Evolutionary conservation across 2,113 vertebrate species (phyloP), one percentile per base, ranked within the genome.

Genomic region (Bucco capensis): DNA sequence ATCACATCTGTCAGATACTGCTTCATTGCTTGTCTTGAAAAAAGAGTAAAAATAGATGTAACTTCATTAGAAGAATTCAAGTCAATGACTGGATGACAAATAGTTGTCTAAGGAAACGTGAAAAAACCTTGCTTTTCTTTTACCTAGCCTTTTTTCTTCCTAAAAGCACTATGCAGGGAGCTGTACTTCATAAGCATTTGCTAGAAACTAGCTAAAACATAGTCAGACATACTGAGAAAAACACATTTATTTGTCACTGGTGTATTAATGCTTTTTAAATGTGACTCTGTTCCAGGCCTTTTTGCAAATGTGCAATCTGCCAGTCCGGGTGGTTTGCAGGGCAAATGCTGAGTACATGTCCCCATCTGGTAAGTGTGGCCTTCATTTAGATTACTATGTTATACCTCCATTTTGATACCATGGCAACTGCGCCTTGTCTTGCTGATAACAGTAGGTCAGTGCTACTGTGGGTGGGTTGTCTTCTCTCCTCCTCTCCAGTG

Each of bases 301-400:
- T 97, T 96, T 99, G 97, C 98, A 98, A 97, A 99, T 98, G 98
- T 98, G 97, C 97, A 98, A 97, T 97, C 97, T 99, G 97, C 98
- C 97, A 94, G 35, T 98, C 97, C 97, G 93, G 96, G 97, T 98
- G 96, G 98, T 98, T 96, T 98, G 97, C 95, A 98, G 98, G 96
- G 97, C 98, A 93, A 98, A 98, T 89, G 98, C 98, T 4, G 98
- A 98, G 97, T 98, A 98, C 94, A 97, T 98, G 96, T 98, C 98
- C 97, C 98, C 98, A 98, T 99, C 98, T 98, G 98, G 98, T 98
- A 97, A 98, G 98, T 97, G 69, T 77, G 58, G 95, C 93, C 75
- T 95, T 97, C 97, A 96, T 96, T 96, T 86, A 88, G 86, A 93
- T 95, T 91, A 89, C 96, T 82, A 23, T 4, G 37, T 93, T 96